phyloP scores from a whole-genome alignment of 2,113 vertebrate species.

The Fulica atra region DNA sequence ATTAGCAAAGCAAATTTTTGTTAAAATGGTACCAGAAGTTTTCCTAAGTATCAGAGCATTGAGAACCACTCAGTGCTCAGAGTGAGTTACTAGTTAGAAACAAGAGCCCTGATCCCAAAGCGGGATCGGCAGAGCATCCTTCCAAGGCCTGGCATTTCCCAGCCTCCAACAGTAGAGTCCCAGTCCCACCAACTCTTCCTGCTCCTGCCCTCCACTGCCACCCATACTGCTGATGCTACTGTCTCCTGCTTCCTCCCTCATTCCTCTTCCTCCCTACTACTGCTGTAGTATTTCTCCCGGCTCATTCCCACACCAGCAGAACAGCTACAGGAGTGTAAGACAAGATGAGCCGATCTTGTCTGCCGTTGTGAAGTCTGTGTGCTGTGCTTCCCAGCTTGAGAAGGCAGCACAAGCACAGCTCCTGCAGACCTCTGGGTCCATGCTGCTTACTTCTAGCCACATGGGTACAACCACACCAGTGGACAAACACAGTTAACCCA shows the following conservation, averaged over 20 bases:
- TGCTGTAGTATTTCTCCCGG: fast-evolving
- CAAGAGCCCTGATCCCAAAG: neutral
- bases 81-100: neutral
- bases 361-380: neutral
- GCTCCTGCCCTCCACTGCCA: neutral
- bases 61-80: neutral
- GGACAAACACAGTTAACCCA: neutral
- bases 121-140: neutral
- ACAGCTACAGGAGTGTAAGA: neutral
- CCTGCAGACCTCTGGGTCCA: neutral
- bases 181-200: neutral
- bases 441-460: neutral
- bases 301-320: neutral
- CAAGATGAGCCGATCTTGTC: neutral
- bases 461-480: neutral
- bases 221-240: neutral
- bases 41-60: neutral
- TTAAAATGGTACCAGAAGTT: slow-evolving; percentile 22
- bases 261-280: neutral
- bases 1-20: neutral
- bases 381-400: neutral
- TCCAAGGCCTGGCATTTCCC: neutral
- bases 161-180: neutral
- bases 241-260: neutral
- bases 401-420: neutral